Evolutionary conservation across 2,113 vertebrate genomes (phyloP).

Genomic region (Gymnarchus niloticus): DNA sequence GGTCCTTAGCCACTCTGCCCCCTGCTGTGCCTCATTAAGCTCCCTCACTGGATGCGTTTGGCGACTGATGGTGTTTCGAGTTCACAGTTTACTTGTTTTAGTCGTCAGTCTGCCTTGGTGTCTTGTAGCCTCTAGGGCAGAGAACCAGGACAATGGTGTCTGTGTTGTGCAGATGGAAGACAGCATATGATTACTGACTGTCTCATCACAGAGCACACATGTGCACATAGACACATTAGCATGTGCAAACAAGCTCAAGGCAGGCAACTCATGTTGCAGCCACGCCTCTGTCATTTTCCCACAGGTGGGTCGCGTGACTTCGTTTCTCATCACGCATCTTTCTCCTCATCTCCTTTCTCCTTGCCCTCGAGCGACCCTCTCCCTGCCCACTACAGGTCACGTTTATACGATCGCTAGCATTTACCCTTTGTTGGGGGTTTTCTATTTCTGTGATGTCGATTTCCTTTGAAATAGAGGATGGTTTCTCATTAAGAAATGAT

Average conservation of each 20-base stretch:
- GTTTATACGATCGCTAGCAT: background rate
- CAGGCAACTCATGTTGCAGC: background rate
- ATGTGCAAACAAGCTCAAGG: background rate
- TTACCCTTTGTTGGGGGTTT: no score
- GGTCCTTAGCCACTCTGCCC: background rate
- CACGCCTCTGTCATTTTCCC: background rate
- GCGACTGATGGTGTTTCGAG: background rate
- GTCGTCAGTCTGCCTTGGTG: background rate
- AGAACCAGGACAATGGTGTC: background rate
- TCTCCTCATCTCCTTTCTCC: no score
- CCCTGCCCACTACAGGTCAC: background rate
- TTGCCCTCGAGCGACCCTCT: no score
- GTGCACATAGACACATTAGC: background rate
- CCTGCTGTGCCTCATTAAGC: background rate
- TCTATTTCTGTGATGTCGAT: no score
- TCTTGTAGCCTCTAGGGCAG: background rate
- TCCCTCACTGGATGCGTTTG: background rate
- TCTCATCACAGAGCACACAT: background rate
- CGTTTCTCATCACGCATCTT: background rate
- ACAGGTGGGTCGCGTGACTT: background rate
- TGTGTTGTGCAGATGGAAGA: background rate
- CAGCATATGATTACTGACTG: background rate
- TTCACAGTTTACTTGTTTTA: background rate
- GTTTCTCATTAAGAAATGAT: background rate
- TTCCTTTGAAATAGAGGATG: background rate